A percentile compares a stretch with the other conserved stretches of the same genome.
Conservation (phyloP, 2,888 invertebrate genomes). For the Agrochola lychnidis region DNA sequence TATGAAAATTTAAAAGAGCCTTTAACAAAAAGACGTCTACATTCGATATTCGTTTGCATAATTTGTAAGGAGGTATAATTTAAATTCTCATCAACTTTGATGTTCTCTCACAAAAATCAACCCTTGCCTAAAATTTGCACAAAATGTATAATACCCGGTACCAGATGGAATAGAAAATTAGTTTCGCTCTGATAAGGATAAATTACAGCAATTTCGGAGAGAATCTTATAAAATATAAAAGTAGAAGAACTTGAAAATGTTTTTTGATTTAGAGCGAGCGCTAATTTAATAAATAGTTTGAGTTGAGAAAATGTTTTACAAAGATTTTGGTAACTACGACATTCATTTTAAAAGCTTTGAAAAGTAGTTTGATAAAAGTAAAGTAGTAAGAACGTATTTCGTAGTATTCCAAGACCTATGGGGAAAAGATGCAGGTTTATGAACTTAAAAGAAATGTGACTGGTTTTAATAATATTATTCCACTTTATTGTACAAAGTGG, state of each 20-base stretch:
- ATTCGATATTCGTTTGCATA: slow-evolving; percentile 75
- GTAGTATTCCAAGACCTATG: neutral
- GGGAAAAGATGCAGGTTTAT: neutral
- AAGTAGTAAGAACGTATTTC: neutral
- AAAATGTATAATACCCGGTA: slow-evolving; percentile 69
- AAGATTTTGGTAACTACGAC: slow-evolving; percentile 27
- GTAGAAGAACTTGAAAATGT: slow-evolving; percentile 33
- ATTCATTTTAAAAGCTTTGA: neutral
- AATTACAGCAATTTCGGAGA: slow-evolving; percentile 62
- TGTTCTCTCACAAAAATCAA: slow-evolving; percentile 74
- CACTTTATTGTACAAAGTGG: neutral
- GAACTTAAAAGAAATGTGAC: neutral
- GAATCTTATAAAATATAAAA: slow-evolving; percentile 60
- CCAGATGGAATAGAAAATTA: slow-evolving; percentile 73
- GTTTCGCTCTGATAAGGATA: slow-evolving; percentile 68
- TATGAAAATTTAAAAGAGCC: slow-evolving; percentile 59
- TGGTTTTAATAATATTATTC: neutral
- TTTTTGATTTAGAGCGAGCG: slow-evolving; percentile 48
- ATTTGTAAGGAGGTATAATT: slow-evolving; percentile 73
- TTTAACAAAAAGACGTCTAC: slow-evolving; percentile 64
- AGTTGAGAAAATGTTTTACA: slow-evolving; percentile 29
- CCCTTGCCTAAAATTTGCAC: slow-evolving; percentile 71
- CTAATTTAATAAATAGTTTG: slow-evolving; percentile 54
- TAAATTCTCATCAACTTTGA: slow-evolving; percentile 75
- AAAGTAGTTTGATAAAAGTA: slow-evolving; percentile 16